Base-by-base conservation (phyloP, 2,888 invertebrate genomes). In the Oscheius sp. region DNA sequence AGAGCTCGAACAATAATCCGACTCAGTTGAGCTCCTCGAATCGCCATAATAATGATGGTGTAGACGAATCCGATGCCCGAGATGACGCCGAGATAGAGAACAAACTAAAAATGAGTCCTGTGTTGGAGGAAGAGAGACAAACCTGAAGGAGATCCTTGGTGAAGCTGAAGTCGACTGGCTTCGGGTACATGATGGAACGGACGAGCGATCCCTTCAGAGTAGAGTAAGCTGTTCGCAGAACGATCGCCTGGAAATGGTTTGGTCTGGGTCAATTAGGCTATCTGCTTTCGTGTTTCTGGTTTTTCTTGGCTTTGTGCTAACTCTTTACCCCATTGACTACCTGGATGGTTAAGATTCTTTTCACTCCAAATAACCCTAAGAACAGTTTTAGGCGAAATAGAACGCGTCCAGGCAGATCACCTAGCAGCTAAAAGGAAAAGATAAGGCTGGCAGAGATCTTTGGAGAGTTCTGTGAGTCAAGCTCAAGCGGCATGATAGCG, bases 1-100 rank as follows among this genome's bases (percentile, higher is more conserved):
- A 96, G 91, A 1, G 94, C 93, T 63, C 95, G 93, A 57, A 95
- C 91, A 3, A 94, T 90, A 83, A 94, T 93, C 32, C 74, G 81
- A 53, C 79, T 77, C 11, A 83, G 2, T 1, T 78, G 63, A 42
- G 73, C 78, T 29, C 85, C 86, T 2, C 85, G 78, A 4, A 63
- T 60, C 33, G 94, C 94, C 93, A 96, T 97, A 3, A 94, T 92
- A 1, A 94, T 92, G 35, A 96, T 92, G 0, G 96, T 96, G 89
- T 96, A 96, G 70, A 81, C 32, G 70, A 83, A 83, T 1, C 83
- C 83, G 59, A 68, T 74, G 1, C 77, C 79, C 13, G 83, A 81
- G 59, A 83, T 83, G 57, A 73, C 76, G 13, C 78, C 79, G 11
- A 83, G 70, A 62, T 81, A 81, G 2, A 76, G 63, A 42, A 81